phyloP scores from a whole-genome alignment of 2,888 invertebrate genomes.

The Caenorhabditis panamensis region DNA sequence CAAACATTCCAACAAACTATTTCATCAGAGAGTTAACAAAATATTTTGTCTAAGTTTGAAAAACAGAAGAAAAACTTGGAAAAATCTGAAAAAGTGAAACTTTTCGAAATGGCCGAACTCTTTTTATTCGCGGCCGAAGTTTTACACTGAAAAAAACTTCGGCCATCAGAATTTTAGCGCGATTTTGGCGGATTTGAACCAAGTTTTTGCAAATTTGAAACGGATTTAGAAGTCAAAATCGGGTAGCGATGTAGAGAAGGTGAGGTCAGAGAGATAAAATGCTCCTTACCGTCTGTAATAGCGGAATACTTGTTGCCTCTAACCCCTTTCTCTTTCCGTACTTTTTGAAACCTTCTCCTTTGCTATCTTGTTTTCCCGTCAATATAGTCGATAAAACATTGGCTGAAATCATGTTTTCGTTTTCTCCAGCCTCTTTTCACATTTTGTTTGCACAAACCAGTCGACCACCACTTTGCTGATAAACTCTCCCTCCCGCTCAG shows the following conservation, averaged over 20 bases:
- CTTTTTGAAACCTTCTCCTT: too few relatives aligned
- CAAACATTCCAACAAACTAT: not conserved
- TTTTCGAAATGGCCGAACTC: not conserved
- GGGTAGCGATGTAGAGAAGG: too few relatives aligned
- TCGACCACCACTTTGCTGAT: not conserved
- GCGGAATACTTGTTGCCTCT: too few relatives aligned
- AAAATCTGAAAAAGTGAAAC: not conserved
- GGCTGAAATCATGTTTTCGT: too few relatives aligned
- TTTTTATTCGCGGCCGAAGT: not conserved
- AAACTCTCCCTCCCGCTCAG: not conserved
- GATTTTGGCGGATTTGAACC: slow-evolving; percentile 1
- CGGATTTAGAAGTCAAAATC: too few relatives aligned
- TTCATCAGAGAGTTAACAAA: too few relatives aligned
- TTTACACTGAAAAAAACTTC: slow-evolving; percentile 6
- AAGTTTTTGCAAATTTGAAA: slow-evolving; percentile 11
- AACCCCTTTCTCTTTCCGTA: too few relatives aligned
- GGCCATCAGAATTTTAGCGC: slow-evolving; percentile 3
- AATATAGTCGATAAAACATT: too few relatives aligned
- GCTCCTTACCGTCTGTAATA: too few relatives aligned
- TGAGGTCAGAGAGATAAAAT: too few relatives aligned
- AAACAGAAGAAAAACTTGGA: not conserved
- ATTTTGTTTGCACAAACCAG: slow-evolving; percentile 1
- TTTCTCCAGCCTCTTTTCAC: not conserved
- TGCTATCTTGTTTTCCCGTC: too few relatives aligned
- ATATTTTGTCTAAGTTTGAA: not conserved